Percentiles rank a stretch among this genome's conserved stretches.
These are phyloP conservation scores for Phrynocephalus forsythii DNA, from an alignment of 2,797 vertebrate species.

Conservation along the genomic window DNA sequence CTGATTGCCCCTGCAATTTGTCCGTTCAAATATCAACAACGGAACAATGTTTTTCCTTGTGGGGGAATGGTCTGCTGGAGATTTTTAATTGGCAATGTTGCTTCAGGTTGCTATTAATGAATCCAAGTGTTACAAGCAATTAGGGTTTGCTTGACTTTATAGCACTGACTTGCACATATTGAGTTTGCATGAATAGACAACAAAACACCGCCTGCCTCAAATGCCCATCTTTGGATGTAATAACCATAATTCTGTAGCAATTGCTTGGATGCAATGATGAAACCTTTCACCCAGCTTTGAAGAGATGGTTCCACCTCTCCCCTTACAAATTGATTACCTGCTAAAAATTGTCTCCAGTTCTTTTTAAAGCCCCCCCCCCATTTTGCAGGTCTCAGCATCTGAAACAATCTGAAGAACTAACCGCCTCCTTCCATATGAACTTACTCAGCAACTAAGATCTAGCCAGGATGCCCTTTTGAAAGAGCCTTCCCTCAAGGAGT, in stretches of 20 bases:
- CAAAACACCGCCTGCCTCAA: constrained; percentile 16
- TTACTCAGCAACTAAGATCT: too few relatives aligned
- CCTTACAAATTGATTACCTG: not conserved
- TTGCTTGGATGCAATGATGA: not conserved
- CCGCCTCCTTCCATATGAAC: too few relatives aligned
- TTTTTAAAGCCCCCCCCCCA: not conserved
- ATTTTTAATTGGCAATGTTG: constrained; percentile 32
- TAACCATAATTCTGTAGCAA: not conserved
- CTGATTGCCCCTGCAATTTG: constrained; percentile 26
- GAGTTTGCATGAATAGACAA: constrained; percentile 26
- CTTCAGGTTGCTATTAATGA: constrained; percentile 46
- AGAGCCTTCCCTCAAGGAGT: too few relatives aligned
- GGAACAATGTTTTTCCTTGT: constrained; percentile 23
- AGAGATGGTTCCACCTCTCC: not conserved
- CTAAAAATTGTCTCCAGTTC: not conserved
- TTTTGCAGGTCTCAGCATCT: not conserved
- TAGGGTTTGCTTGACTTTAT: constrained; percentile 37
- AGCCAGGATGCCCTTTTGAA: too few relatives aligned
- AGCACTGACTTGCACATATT: constrained; percentile 1
- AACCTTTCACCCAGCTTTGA: not conserved
- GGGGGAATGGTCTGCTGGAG: not conserved
- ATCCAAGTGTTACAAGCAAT: constrained; percentile 26
- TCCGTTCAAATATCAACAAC: constrained; percentile 35
- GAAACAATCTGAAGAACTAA: constrained; percentile 7
- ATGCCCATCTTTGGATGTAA: not conserved